Evolutionary conservation across 2,888 invertebrate genomes (phyloP), one percentile per base, ranked within the genome.

Genomic region (Drosophila fulvimacula): DNA sequence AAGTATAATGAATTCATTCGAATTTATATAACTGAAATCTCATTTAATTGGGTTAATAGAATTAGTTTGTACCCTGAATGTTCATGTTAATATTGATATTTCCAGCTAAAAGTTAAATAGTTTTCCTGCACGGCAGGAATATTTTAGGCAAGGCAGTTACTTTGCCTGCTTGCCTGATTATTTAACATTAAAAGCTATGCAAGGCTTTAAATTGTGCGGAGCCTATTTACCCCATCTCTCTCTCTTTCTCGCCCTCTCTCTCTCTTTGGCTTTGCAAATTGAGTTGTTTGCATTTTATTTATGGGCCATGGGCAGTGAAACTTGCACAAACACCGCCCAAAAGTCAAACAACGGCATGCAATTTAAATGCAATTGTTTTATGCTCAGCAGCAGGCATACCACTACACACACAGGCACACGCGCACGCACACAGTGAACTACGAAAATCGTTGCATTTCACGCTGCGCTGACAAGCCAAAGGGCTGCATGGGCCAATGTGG

Each of bases 361-460:
- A 82, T 88, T 88, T 88, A 81, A 89, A 89, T 82, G 82, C 83
- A 79, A 88, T 89, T 89, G 88, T 89, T 89, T 82, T 76, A 73
- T 73, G 70, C 64, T 69, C 64, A 59, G 27, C 51, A 63, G 48
- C 56, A 63, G 21, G 36, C 52, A 32, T 21, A 53, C 51, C 46
- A 61, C 21, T 41, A 63, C 46, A 42, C 60, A 63, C 56, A 63
- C 2, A 32, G n/a, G 38, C 15, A 13, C 30, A 44, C 3, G 19
- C 30, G 48, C 7, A 36, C 21, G 55, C 30, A 57, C 9, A 39
- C 30, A 9, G 30, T 34, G 44, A 9, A 24, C 24, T 27, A 27
- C 4, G 38, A 9, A 48, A 63, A 55, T 44, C 44, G 44, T 55
- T 69, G 61, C 53, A 55, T 61, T 76, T 70, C 62, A 68, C 65